phyloP scores from a whole-genome alignment of 1,140 invertebrate species.

The Caenorhabditis latens region DNA sequence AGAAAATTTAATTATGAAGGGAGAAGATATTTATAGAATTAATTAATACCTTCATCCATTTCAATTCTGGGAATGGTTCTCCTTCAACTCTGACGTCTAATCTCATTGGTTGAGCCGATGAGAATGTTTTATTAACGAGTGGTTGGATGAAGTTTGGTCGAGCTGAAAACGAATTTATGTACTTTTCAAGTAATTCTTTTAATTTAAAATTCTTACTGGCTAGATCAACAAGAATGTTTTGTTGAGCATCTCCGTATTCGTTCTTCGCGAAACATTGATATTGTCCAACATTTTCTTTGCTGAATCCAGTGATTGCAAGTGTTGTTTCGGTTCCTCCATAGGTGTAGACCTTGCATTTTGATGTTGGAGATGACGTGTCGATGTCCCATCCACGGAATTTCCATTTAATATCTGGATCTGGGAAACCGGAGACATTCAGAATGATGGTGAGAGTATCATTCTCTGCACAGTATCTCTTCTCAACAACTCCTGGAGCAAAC shows the following conservation, averaged over 20 bases:
- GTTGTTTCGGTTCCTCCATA: slow-evolving; percentile 75
- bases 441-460: slow-evolving; percentile 75
- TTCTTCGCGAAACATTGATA: slow-evolving; percentile 77
- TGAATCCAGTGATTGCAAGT: slow-evolving; percentile 74
- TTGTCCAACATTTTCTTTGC: slow-evolving; percentile 73
- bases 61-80: slow-evolving; percentile 92
- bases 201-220: slow-evolving; percentile 71
- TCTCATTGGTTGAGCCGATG: slow-evolving; percentile 82
- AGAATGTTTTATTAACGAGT: slow-evolving; percentile 85
- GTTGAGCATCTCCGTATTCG: slow-evolving; percentile 76
- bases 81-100: slow-evolving; percentile 89
- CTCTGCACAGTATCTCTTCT: slow-evolving; percentile 77
- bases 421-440: slow-evolving; percentile 74
- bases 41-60: slow-evolving; percentile 86
- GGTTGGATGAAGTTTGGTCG: slow-evolving; percentile 89
- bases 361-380: slow-evolving; percentile 71
- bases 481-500: slow-evolving; percentile 75
- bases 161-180: slow-evolving; percentile 80
- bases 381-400: slow-evolving; percentile 77
- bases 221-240: slow-evolving; percentile 75
- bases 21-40: slow-evolving; percentile 12
- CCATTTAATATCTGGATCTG: slow-evolving; percentile 77
- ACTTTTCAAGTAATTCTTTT: neutral
- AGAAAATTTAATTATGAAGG: neutral
- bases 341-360: slow-evolving; percentile 74